Evolutionary conservation across 1,140 invertebrate species (phyloP).

Genomic region (Zelostemma sp.): DNA sequence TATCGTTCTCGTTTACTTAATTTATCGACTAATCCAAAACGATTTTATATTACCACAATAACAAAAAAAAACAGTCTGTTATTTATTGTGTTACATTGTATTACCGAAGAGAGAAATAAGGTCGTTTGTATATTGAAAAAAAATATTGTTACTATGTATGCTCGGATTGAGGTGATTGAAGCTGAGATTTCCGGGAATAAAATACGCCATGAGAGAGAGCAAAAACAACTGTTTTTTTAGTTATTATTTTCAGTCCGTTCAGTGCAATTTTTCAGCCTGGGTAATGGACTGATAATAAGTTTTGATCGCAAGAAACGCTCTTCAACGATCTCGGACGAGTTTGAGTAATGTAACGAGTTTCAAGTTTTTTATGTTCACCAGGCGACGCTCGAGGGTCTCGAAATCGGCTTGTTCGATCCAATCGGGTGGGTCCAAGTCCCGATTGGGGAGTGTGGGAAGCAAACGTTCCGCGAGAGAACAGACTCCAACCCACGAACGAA

Average conservation of each 20-base stretch:
- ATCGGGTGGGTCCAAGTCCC: slow-evolving; percentile 69
- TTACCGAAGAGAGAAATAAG: slow-evolving; percentile 42
- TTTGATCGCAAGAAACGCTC: slow-evolving; percentile 3
- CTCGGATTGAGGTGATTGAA: slow-evolving; percentile 38
- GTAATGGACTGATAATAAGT: slow-evolving; percentile 8
- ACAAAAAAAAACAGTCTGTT: slow-evolving; percentile 48
- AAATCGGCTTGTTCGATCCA: slow-evolving; percentile 65
- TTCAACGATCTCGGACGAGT: slow-evolving; percentile 56
- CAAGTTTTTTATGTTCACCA: slow-evolving; percentile 35
- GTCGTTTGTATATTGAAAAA: slow-evolving; percentile 58
- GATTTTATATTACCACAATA: slow-evolving; percentile 60
- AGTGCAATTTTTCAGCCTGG: background rate
- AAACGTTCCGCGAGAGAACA: slow-evolving; percentile 77
- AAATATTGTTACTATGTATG: slow-evolving; percentile 57
- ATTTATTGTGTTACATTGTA: slow-evolving; percentile 62
- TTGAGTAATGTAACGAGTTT: slow-evolving; percentile 52
- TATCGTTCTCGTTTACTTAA: slow-evolving; percentile 62
- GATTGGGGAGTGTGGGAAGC: slow-evolving; percentile 67
- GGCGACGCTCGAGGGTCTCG: slow-evolving; percentile 55
- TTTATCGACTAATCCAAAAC: slow-evolving; percentile 62
- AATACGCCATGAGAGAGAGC: slow-evolving; percentile 53
- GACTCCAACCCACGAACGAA: slow-evolving; percentile 77
- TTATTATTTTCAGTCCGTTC: too few relatives aligned
- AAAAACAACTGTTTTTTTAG: too few relatives aligned
- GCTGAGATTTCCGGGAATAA: slow-evolving; percentile 55